Evolutionary conservation across 2,113 vertebrate species (phyloP).

Genomic region (Periophthalmus modestus): DNA sequence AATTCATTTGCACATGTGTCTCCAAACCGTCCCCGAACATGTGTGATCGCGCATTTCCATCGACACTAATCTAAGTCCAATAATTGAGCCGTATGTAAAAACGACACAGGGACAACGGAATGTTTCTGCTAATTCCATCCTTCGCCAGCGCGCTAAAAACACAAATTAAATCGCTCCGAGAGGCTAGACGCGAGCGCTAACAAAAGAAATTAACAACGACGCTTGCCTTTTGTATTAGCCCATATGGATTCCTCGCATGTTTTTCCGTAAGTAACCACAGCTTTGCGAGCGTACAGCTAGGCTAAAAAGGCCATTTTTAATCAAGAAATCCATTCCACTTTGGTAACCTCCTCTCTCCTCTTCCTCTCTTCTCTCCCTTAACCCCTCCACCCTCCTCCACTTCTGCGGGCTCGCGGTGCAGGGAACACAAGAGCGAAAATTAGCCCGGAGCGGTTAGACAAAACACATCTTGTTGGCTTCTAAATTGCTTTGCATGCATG

Average conservation of each 20-base stretch:
- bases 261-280: slow-evolving; percentile 60
- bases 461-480: slow-evolving; percentile 81
- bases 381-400: background rate
- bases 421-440: slow-evolving; percentile 76
- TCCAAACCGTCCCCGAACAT: slow-evolving; percentile 26
- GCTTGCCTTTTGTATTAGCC: slow-evolving; percentile 75
- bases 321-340: slow-evolving; percentile 83
- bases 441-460: slow-evolving; percentile 80
- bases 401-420: slow-evolving; percentile 53
- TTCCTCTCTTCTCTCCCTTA: slow-evolving; percentile 46
- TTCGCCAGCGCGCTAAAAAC: slow-evolving; percentile 69
- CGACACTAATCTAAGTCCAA: slow-evolving; percentile 78
- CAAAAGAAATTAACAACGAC: slow-evolving; percentile 83
- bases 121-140: slow-evolving; percentile 79
- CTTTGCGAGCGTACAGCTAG: slow-evolving; percentile 51
- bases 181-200: slow-evolving; percentile 73
- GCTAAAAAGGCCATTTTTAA: slow-evolving; percentile 74
- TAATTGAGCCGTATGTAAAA: slow-evolving; percentile 75
- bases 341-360: slow-evolving; percentile 66
- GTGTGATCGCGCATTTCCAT: slow-evolving; percentile 81
- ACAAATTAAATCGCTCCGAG: slow-evolving; percentile 79
- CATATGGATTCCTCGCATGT: slow-evolving; percentile 81
- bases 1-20: slow-evolving; percentile 31
- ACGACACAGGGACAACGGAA: slow-evolving; percentile 65
- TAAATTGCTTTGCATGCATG: slow-evolving; percentile 84